Evolutionary conservation across 2,888 invertebrate genomes (phyloP).

Genomic region (Bursaphelenchus okinawaensis): DNA sequence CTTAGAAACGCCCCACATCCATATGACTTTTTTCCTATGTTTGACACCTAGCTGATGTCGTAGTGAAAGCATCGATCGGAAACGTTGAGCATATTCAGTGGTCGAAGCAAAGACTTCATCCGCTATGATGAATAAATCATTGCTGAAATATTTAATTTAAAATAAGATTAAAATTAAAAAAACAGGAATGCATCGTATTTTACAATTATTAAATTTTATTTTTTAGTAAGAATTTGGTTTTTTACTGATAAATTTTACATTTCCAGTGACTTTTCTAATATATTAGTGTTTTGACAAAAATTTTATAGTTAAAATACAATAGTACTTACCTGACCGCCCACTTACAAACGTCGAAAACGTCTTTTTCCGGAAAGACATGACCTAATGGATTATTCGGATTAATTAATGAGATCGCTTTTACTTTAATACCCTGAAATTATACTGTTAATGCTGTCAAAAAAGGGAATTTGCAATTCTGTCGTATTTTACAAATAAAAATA

Average conservation of each 20-base stretch:
- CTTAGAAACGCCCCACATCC: constrained; percentile 57
- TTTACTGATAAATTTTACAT: too few relatives aligned
- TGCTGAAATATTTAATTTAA: too few relatives aligned
- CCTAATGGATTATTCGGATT: constrained; percentile 57
- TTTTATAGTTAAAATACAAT: not conserved
- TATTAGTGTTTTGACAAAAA: constrained; percentile 3
- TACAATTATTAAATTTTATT: too few relatives aligned
- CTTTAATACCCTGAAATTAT: constrained; percentile 38
- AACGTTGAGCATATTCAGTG: constrained; percentile 22
- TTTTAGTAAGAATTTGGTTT: too few relatives aligned
- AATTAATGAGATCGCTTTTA: constrained; percentile 48
- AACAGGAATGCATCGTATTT: too few relatives aligned
- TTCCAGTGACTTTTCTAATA: too few relatives aligned
- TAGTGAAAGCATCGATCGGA: constrained; percentile 34
- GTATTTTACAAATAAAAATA: too few relatives aligned
- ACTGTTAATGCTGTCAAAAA: too few relatives aligned
- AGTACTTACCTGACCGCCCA: constrained; percentile 49
- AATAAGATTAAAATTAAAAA: too few relatives aligned
- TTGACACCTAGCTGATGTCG: constrained; percentile 25
- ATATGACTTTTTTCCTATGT: constrained; percentile 30
- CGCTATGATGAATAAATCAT: constrained; percentile 34
- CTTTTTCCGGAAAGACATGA: constrained; percentile 38
- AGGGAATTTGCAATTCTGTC: too few relatives aligned
- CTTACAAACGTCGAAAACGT: constrained; percentile 43
- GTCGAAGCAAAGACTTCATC: constrained; percentile 44